Percentiles rank a stretch among this genome's conserved stretches.
These are phyloP conservation scores for Toxonevra muliebris DNA, from an alignment of 2,888 invertebrate species.

Conservation along the genomic window DNA sequence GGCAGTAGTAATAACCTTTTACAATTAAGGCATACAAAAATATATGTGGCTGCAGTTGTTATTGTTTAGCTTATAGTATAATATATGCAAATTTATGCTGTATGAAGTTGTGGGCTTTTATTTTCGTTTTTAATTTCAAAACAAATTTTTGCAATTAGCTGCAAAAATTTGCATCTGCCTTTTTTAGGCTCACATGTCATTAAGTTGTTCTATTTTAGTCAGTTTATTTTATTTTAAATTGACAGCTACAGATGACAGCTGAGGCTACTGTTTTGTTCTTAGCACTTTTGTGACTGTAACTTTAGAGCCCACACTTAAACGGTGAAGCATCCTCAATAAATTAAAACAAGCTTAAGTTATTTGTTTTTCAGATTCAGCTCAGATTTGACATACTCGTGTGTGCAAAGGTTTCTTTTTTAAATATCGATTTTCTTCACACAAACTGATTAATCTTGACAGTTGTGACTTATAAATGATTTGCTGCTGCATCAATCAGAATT, in stretches of 20 bases:
- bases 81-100: slow-evolving; percentile 1
- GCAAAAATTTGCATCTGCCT: neutral
- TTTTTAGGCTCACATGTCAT: neutral
- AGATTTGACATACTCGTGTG: too few species aligned
- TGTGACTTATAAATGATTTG: too few species aligned
- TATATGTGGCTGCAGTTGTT: neutral
- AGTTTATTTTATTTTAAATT: neutral
- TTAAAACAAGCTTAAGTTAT: too few species aligned
- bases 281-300: neutral
- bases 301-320: too few species aligned
- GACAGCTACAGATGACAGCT: neutral
- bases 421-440: too few species aligned
- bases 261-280: neutral
- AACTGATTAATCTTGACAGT: too few species aligned
- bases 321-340: too few species aligned
- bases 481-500: too few species aligned
- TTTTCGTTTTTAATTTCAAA: neutral
- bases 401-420: too few species aligned
- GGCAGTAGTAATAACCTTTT: neutral
- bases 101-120: slow-evolving; percentile 1
- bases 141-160: neutral
- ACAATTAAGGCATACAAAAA: neutral
- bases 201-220: neutral
- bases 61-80: neutral
- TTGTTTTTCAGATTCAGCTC: too few species aligned